Conservation (phyloP, 2,888 invertebrate genomes). For the Thecophora atra region DNA sequence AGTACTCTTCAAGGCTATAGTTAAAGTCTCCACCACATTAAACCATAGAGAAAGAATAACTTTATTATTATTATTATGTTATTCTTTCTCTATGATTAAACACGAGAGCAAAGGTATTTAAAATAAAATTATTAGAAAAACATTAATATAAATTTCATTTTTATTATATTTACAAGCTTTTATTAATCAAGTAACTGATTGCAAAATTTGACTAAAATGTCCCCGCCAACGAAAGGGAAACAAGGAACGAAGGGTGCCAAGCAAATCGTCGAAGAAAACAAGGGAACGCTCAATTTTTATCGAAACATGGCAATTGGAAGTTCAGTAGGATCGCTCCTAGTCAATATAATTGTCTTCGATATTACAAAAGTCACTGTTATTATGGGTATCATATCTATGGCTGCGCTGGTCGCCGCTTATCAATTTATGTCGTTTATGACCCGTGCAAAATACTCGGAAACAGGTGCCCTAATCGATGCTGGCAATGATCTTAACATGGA, state of each 20-base stretch:
- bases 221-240: constrained; percentile 78
- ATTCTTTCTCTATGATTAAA: too few species aligned
- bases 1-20: too few species aligned
- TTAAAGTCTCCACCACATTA: too few species aligned
- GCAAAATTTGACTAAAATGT: too few species aligned
- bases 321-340: constrained; percentile 70
- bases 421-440: constrained; percentile 66
- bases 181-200: too few species aligned
- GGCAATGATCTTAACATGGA: constrained; percentile 97
- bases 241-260: constrained; percentile 94
- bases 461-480: constrained; percentile 82
- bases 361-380: constrained; percentile 73
- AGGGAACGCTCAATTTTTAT: constrained; percentile 86
- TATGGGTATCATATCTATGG: constrained; percentile 65
- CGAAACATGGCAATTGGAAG: constrained; percentile 82
- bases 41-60: too few species aligned
- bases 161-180: too few species aligned
- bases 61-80: too few species aligned
- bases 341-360: constrained; percentile 72
- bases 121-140: too few species aligned
- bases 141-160: too few species aligned
- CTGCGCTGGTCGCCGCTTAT: constrained; percentile 63
- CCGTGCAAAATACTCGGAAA: constrained; percentile 76
- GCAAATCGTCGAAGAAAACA: constrained; percentile 94
- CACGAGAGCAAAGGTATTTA: too few species aligned